phyloP scores from a whole-genome alignment of 2,113 vertebrate genomes.

The Callipepla squamata region DNA sequence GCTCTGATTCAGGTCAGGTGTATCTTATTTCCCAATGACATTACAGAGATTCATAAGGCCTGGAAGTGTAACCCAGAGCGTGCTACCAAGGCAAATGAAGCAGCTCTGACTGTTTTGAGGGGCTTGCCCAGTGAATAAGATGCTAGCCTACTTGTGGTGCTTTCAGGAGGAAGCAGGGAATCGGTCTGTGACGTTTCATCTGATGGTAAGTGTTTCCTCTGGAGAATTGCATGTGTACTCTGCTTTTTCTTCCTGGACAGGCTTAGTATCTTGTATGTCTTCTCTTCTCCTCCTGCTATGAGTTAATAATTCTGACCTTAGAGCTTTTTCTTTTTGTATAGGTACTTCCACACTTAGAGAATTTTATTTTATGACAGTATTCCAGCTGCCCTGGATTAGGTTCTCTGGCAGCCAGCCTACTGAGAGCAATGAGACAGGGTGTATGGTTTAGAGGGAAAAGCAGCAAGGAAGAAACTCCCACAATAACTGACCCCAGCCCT shows the following conservation, averaged over 20 bases:
- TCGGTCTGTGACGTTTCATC: background rate
- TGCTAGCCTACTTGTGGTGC: fast-evolving
- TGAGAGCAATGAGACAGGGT: background rate
- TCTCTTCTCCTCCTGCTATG: background rate
- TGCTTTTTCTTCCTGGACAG: background rate
- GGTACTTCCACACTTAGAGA: background rate
- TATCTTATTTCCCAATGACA: background rate
- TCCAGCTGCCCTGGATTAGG: background rate
- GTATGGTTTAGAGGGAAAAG: background rate
- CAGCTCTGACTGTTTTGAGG: background rate
- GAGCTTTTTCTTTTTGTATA: background rate
- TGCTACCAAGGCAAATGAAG: background rate
- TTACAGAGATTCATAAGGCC: background rate
- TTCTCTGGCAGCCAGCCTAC: background rate
- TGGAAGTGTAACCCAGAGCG: background rate
- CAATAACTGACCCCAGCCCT: fast-evolving
- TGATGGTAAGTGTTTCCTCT: background rate
- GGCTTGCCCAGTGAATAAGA: background rate
- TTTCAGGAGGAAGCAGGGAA: background rate
- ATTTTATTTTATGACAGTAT: background rate
- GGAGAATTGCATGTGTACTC: fast-evolving
- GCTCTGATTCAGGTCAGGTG: slow-evolving; percentile 34
- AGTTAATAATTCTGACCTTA: background rate
- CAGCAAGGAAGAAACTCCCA: background rate
- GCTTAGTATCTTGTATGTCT: background rate